Conservation (phyloP, 2,797 vertebrate species). For the Poecilia picta region DNA sequence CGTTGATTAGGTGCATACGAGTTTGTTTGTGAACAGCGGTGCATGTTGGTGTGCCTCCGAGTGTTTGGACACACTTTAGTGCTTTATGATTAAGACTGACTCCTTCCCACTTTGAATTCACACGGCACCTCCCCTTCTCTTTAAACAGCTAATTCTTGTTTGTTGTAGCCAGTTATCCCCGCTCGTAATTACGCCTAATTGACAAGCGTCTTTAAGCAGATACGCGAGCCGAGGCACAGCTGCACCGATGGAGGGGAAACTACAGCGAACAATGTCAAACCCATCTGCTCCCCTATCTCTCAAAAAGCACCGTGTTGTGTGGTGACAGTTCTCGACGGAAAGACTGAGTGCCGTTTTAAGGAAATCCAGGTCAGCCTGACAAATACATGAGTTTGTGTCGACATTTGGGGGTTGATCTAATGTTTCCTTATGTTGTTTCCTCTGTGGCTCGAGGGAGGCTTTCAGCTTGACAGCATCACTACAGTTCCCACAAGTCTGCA, state of each 20-base stretch:
- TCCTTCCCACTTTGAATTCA: conserved; percentile 55
- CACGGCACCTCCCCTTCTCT: conserved; percentile 39
- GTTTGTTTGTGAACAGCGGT: conserved; percentile 26
- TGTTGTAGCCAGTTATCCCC: conserved; percentile 42
- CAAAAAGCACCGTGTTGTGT: conserved; percentile 58
- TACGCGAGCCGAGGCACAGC: conserved; percentile 32
- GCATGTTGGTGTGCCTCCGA: conserved; percentile 14
- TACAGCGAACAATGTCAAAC: conserved; percentile 60
- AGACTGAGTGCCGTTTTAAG: conserved; percentile 67
- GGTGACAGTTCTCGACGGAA: conserved; percentile 59
- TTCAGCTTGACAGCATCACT: conserved; percentile 75
- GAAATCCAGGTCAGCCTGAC: conserved; percentile 80
- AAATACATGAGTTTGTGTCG: conserved; percentile 74
- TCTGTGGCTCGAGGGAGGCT: conserved; percentile 66
- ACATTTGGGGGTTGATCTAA: conserved; percentile 76
- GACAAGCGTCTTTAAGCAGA: conserved; percentile 62
- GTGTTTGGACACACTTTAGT: conserved; percentile 18
- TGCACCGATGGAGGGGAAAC: conserved; percentile 43
- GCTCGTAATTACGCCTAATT: conserved; percentile 61
- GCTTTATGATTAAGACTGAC: conserved; percentile 39
- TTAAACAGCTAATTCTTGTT: conserved; percentile 52
- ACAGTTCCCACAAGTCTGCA: conserved; percentile 75
- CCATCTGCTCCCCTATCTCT: conserved; percentile 65
- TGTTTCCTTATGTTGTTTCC: conserved; percentile 76
- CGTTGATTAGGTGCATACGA: conserved; percentile 31